phyloP scores from a whole-genome alignment of 2,888 invertebrate species.

The Agrotis segetum region DNA sequence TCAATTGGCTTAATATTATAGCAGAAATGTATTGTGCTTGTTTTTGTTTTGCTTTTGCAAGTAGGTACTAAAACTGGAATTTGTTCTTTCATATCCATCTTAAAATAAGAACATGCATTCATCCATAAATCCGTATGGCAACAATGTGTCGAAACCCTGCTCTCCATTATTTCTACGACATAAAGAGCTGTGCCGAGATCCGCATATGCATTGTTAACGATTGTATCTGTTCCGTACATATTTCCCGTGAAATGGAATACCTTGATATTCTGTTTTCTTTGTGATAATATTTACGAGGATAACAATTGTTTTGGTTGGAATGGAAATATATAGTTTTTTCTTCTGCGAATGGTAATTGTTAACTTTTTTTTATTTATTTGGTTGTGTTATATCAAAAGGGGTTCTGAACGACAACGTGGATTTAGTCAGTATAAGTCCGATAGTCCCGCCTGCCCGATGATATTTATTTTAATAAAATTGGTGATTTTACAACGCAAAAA shows the following conservation, averaged over 20 bases:
- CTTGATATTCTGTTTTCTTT: not conserved
- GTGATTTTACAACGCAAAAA: no score
- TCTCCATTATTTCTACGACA: constrained; percentile 34
- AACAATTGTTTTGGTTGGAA: not conserved
- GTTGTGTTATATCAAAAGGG: no score
- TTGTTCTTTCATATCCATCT: constrained; percentile 3
- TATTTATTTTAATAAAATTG: no score
- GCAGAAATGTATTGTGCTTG: not conserved
- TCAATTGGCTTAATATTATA: not conserved
- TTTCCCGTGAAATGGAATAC: constrained; percentile 27
- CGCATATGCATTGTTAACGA: constrained; percentile 36
- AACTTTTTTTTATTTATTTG: no score
- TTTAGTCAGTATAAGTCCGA: no score
- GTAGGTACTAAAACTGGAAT: not conserved
- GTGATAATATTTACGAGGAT: constrained; percentile 11
- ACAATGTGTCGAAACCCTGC: constrained; percentile 20
- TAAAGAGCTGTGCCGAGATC: constrained; percentile 37
- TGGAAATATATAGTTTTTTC: constrained; percentile 1
- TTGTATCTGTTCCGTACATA: constrained; percentile 30
- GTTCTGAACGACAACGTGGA: no score
- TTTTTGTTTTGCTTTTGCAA: not conserved
- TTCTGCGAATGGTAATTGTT: no score
- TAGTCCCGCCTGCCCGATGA: no score
- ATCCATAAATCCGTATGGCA: constrained; percentile 7
- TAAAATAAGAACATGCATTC: constrained; percentile 2